Percentiles rank a stretch among this genome's conserved stretches.
These are phyloP conservation scores for Oreonectes daqikongensis DNA, from an alignment of 2,797 vertebrate species.

Conservation along the genomic window DNA sequence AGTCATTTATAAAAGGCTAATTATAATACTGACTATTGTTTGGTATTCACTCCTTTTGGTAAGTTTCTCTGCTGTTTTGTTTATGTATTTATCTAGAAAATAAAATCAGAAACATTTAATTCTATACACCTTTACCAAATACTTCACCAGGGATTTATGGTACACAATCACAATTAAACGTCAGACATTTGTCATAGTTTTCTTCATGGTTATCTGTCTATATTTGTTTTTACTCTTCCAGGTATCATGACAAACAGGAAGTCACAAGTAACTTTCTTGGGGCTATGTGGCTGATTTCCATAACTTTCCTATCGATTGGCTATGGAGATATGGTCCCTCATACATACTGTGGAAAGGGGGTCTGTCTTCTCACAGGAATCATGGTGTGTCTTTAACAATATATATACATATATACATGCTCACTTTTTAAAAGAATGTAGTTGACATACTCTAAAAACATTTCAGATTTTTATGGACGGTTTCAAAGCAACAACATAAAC, in stretches of 20 bases:
- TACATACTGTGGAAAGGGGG: constrained; percentile 94
- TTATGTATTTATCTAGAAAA: neutral
- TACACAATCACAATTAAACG: constrained; percentile 50
- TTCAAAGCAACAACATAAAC: too few species aligned
- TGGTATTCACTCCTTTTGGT: neutral
- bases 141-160: constrained; percentile 5
- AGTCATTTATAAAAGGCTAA: neutral
- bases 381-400: constrained; percentile 80
- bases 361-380: constrained; percentile 94
- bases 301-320: constrained; percentile 96
- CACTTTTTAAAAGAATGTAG: too few species aligned
- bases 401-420: neutral
- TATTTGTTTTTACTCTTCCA: constrained; percentile 69
- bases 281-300: constrained; percentile 97
- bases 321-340: constrained; percentile 97
- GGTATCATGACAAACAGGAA: constrained; percentile 97
- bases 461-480: too few species aligned
- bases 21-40: neutral
- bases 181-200: constrained; percentile 61
- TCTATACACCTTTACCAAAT: constrained; percentile 39
- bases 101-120: constrained; percentile 23
- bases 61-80: constrained; percentile 2
- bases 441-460: too few species aligned
- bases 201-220: constrained; percentile 54
- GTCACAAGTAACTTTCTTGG: constrained; percentile 97